Conservation (phyloP, 2,113 vertebrate species). For the Protobothrops flavoviridis region DNA sequence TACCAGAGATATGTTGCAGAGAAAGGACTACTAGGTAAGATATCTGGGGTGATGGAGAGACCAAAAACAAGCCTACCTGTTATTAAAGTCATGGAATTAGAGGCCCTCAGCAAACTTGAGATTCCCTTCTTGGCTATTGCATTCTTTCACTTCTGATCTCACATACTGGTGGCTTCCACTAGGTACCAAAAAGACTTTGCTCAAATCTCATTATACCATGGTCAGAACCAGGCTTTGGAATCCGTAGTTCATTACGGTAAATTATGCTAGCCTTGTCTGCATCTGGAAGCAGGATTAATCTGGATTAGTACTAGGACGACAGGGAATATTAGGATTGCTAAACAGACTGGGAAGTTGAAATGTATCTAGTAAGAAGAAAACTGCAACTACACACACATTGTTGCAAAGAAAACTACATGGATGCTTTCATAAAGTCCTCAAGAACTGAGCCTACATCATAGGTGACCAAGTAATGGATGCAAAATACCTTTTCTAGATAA, state of each 20-base stretch:
- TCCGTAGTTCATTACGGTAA: not conserved
- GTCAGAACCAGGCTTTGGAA: not conserved
- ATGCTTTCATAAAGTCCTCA: not conserved
- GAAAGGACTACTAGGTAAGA: not conserved
- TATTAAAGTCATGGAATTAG: not conserved
- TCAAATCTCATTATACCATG: not conserved
- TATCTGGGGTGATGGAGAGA: not conserved
- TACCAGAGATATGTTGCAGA: not conserved
- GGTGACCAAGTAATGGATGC: not conserved
- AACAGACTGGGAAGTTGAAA: not conserved
- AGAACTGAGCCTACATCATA: not conserved
- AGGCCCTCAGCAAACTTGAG: not conserved
- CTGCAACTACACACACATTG: not conserved
- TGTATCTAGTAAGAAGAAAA: not conserved
- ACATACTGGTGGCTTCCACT: not conserved
- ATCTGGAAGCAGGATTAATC: not conserved
- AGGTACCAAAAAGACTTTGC: not conserved
- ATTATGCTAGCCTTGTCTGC: not conserved
- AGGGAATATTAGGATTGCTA: not conserved
- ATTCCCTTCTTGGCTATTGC: not conserved
- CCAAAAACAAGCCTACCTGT: not conserved
- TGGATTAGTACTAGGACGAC: not conserved
- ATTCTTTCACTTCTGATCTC: not conserved
- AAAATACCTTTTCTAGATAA: not conserved
- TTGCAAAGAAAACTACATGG: not conserved